These are phyloP conservation scores for Chymomyza fuscimana DNA, from an alignment of 2,888 invertebrate species.

Conservation along the genomic window DNA sequence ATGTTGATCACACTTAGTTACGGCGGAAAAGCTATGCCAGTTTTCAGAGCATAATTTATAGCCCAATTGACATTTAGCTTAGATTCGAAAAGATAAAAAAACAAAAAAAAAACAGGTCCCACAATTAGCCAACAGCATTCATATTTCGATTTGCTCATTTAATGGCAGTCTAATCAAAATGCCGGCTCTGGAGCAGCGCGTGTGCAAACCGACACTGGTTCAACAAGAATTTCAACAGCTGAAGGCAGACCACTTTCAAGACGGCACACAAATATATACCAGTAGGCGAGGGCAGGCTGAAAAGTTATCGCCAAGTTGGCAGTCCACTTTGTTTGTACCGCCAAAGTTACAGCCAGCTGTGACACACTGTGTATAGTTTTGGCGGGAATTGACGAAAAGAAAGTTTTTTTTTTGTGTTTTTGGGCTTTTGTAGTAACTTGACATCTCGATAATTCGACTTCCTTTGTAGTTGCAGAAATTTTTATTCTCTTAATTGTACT, in stretches of 20 bases:
- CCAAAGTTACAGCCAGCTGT: no score
- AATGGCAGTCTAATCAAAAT: constrained; percentile 52
- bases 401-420: no score
- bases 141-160: constrained; percentile 4
- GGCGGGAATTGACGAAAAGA: no score
- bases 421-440: no score
- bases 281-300: constrained; percentile 19
- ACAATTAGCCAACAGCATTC: constrained; percentile 3
- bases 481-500: no score
- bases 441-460: no score
- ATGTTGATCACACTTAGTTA: neutral
- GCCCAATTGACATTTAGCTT: constrained; percentile 13
- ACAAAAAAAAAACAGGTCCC: neutral
- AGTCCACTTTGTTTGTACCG: no score
- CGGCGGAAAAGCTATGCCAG: neutral
- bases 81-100: neutral
- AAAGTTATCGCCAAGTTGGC: constrained; percentile 29
- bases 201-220: constrained; percentile 52
- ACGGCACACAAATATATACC: constrained; percentile 39
- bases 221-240: constrained; percentile 62
- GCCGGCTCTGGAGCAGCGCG: constrained; percentile 49
- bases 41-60: constrained; percentile 6
- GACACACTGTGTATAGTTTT: no score
- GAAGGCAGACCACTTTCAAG: constrained; percentile 69
- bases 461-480: no score